Base-by-base conservation (phyloP, 2,113 vertebrate genomes). In the Perognathus longimembris region DNA sequence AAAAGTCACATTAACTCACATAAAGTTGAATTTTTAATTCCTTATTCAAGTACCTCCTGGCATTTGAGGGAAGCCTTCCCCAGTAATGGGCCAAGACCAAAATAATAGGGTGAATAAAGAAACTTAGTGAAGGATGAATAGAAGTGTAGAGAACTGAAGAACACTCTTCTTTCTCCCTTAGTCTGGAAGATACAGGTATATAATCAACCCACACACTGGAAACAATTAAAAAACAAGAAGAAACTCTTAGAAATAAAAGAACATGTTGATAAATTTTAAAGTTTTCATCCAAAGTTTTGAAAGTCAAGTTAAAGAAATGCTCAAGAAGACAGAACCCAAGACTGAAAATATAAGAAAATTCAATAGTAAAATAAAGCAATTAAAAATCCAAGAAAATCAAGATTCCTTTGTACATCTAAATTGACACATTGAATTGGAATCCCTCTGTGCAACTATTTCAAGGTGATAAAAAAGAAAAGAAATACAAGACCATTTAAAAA, bases 221-320 rank as follows among this genome's bases (percentile, higher is more conserved):
- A 63, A 81, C 7, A 80, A 32, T 20, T 54, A 40, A 77, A 88
- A 64, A 69, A 32, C 26, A 45, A 22, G 6, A 17, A 77, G 30
- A 20, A 9, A 8, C 8, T 61, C 22, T 92, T 75, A 4, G 80
- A 73, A 78, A 30, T 30, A 81, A 42, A 38, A 86, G n/a, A 42
- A 22, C 12, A 42, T 17, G 32, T 50, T 32, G 20, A 3, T 76
- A 59, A 80, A 88, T 42, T 73, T 88, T 75, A 87, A 92, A 90
- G 66, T 76, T n/a, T 93, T 0, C 50, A 63, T 67, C 50, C 71
- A 69, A 85, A 61, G 17, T 45, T 80, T 82, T 78, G 38, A 88
- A 95, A 92, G 83, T 70, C 50, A 93, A 69, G 38, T 78, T n/a
- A n/a, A 95, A 24, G 38, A 59, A 73, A 34, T 24, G 28, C 20